These are phyloP conservation scores for Mus spretus DNA, from an alignment of 2,797 vertebrate genomes.

Conservation along the genomic window DNA sequence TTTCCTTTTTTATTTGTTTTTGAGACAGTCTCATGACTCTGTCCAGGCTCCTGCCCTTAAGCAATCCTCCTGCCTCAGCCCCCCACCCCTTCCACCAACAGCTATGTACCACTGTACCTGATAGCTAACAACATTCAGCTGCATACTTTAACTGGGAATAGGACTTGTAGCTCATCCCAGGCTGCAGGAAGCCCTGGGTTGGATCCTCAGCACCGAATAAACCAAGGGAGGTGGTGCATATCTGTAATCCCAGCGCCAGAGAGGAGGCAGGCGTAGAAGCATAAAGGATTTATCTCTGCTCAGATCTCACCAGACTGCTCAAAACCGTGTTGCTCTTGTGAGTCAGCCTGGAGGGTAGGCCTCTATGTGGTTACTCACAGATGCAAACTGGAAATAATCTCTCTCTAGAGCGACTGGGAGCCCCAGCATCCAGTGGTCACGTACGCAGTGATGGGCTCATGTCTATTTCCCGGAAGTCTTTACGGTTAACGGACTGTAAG, in stretches of 20 bases:
- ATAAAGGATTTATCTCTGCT: neutral
- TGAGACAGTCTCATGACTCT: neutral
- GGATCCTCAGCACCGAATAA: neutral
- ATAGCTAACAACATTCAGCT: neutral
- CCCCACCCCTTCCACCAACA: neutral
- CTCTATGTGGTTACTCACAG: neutral
- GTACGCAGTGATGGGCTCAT: neutral
- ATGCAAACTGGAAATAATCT: constrained; percentile 10
- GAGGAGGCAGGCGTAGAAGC: neutral
- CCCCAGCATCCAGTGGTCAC: neutral
- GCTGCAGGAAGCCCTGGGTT: neutral
- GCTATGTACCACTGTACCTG: neutral
- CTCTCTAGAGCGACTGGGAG: neutral
- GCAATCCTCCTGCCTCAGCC: neutral
- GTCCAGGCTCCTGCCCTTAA: neutral
- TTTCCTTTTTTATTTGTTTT: neutral
- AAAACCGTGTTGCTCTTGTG: neutral
- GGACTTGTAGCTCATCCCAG: neutral
- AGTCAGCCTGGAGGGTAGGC: neutral
- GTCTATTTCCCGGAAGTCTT: neutral
- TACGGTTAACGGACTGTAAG: neutral
- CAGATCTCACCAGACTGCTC: neutral
- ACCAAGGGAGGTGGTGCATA: neutral
- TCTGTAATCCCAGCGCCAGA: neutral
- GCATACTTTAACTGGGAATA: neutral